A percentile compares a stretch with the other conserved stretches of the same genome.
Evolutionary conservation across 2,113 vertebrate genomes (phyloP).

Genomic region (rat (Rattus norvegicus)): DNA sequence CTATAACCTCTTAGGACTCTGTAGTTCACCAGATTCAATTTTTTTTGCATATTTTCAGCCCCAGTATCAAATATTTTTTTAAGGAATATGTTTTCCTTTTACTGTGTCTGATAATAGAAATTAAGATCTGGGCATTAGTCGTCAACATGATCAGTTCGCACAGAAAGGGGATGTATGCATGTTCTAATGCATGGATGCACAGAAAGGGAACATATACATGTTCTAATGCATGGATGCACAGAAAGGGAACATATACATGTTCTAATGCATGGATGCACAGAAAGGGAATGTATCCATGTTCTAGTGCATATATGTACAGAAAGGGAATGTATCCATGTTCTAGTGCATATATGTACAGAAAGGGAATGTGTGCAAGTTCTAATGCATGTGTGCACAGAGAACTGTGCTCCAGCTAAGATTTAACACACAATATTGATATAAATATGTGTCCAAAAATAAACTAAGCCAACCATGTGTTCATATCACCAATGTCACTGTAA

Average conservation of each 20-base stretch:
- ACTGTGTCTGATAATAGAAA: not conserved
- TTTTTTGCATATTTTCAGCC: not conserved
- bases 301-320: not conserved
- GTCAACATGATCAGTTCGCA: not conserved
- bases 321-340: not conserved
- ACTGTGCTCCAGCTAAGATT: not conserved
- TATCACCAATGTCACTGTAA: not conserved
- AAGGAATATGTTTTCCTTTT: not conserved
- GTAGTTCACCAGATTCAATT: not conserved
- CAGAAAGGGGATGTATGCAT: not conserved
- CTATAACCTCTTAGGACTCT: not conserved
- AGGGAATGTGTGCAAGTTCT: not conserved
- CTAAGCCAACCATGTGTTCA: not conserved
- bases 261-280: not conserved
- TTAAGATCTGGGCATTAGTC: not conserved
- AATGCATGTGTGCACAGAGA: not conserved
- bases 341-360: not conserved
- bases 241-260: not conserved
- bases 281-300: too few relatives aligned
- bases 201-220: not conserved
- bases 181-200: not conserved
- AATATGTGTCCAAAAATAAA: not conserved
- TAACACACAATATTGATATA: not conserved
- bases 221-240: not conserved
- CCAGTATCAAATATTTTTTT: not conserved